Base-by-base conservation (phyloP, 2,113 vertebrate species). In the Hippocampus zosterae region DNA sequence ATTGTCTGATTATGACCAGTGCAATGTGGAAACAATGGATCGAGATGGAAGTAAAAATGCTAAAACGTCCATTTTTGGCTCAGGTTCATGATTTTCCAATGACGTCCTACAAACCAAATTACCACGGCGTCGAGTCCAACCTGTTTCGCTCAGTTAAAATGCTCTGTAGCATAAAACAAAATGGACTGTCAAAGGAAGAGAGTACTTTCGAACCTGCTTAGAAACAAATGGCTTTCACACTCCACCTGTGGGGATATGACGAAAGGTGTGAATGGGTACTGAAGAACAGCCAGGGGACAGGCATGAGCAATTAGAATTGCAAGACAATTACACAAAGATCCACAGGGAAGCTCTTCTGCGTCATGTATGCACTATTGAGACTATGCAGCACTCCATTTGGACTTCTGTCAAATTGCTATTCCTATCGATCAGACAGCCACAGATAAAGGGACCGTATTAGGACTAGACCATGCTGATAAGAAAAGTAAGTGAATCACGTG, bases 141-240 rank as follows among this genome's bases (percentile, higher is more conserved):
- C 78, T 80, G 75, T 84, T 86, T 70, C 70, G 75, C 80, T 87
- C 79, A 88, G 88, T 82, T 75, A 83, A 81, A 85, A 82, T 69
- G 64, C 79, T 81, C 74, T 82, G 70, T 33, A 65, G 64, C 65
- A 23, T 37, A 61, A 81, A 84, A 84, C 76, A 85, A 81, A 85
- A 86, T 75, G 79, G 81, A 69, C 78, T 82, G 79, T 88, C 81
- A 85, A 61, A 19, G 77, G 73, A 55, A 66, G 72, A 81, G 78
- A 81, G 75, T 23, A 11, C 83, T 79, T 82, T 77, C 81, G 85
- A 73, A 81, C 87, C 84, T 84, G 81, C 81, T 74, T 88, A 63
- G 82, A 83, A 85, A 89, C 85, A 85, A 90, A 89, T 86, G 82
- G 84, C 79, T 85, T 91, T 88, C 81, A 84, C 84, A 87, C 84